Evolutionary conservation across 2,113 vertebrate genomes (phyloP).

Genomic region (Arothron firmamentum): DNA sequence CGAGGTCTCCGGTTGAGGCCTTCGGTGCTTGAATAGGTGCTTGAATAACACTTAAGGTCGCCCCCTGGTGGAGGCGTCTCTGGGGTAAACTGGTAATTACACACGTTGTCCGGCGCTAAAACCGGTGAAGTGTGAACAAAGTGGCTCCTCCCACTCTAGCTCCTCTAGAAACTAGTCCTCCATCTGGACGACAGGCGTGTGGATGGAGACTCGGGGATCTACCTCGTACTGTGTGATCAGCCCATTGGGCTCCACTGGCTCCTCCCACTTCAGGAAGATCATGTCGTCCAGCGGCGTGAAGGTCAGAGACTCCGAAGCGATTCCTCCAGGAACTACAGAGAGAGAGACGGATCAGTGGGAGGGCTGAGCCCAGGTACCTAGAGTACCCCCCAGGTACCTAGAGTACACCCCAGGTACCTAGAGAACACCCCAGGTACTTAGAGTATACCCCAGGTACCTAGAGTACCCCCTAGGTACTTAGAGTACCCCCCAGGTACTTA

Average conservation of each 20-base stretch:
- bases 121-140: slow-evolving; percentile 45
- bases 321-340: slow-evolving; percentile 85
- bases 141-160: slow-evolving; percentile 35
- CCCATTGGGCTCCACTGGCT: slow-evolving; percentile 91
- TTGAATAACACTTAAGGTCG: slow-evolving; percentile 60
- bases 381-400: background rate
- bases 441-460: background rate
- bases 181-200: no score
- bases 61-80: slow-evolving; percentile 54
- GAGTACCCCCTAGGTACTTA: no score
- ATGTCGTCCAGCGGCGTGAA: slow-evolving; percentile 91
- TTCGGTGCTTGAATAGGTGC: slow-evolving; percentile 69
- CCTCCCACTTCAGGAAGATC: slow-evolving; percentile 96
- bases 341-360: slow-evolving; percentile 29
- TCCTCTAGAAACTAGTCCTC: slow-evolving; percentile 8
- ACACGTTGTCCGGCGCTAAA: slow-evolving; percentile 55
- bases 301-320: slow-evolving; percentile 87
- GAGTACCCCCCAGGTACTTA: no score
- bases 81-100: slow-evolving; percentile 68
- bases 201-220: background rate
- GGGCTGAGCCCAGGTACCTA: slow-evolving; percentile 19
- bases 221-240: slow-evolving; percentile 97
- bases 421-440: no score
- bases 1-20: slow-evolving; percentile 7
- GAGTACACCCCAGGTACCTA: no score